Evolutionary conservation across 2,888 invertebrate genomes (phyloP).

Genomic region (Myathropa florea): DNA sequence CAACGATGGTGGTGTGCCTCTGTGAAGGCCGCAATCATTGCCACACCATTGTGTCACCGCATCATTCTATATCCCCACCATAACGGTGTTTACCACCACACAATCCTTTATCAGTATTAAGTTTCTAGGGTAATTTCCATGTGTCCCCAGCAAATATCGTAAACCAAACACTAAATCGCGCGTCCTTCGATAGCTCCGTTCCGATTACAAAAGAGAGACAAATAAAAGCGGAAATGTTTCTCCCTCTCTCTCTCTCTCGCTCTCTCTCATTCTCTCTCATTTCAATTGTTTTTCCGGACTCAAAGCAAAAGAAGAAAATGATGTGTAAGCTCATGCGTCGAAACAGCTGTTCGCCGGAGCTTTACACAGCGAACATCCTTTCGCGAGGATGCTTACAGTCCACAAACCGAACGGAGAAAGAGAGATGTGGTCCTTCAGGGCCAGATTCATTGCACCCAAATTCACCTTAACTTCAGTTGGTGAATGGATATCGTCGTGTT

Average conservation of each 20-base stretch:
- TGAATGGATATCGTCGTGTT: conserved; percentile 60
- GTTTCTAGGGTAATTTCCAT: conserved; percentile 35
- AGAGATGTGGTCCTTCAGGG: conserved; percentile 25
- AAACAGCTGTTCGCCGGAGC: conserved; percentile 60
- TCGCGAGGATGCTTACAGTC: conserved; percentile 53
- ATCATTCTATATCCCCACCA: neutral
- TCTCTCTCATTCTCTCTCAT: neutral
- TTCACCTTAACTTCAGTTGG: conserved; percentile 54
- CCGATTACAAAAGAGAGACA: conserved; percentile 19
- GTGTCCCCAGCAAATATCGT: conserved; percentile 22
- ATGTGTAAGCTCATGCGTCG: conserved; percentile 55
- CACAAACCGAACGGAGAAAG: conserved; percentile 34
- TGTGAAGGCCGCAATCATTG: conserved; percentile 47
- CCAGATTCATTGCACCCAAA: conserved; percentile 44
- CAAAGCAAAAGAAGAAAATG: neutral
- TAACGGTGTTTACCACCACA: neutral
- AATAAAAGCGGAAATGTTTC: neutral
- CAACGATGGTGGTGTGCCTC: conserved; percentile 19
- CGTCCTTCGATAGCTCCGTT: conserved; percentile 22
- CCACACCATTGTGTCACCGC: conserved; percentile 6
- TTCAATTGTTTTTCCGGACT: conserved; percentile 1
- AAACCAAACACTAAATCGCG: conserved; percentile 35
- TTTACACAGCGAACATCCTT: conserved; percentile 27
- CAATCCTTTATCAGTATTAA: conserved; percentile 20
- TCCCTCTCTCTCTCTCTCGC: neutral